A percentile compares a stretch with the other conserved stretches of the same genome.
phyloP scores from a whole-genome alignment of 2,888 invertebrate genomes.

The Gerris lacustris region DNA sequence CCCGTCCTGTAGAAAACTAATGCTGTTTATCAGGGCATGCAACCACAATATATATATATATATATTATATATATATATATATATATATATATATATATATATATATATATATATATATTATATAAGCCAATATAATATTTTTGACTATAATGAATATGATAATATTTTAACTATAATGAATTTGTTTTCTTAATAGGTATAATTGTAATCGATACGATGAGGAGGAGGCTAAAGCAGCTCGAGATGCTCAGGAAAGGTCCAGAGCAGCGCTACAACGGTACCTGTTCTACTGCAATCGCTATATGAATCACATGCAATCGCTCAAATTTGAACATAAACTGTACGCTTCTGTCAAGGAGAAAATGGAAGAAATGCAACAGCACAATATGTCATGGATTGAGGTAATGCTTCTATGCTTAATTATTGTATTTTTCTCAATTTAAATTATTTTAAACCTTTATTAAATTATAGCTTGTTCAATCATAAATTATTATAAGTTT shows the following conservation, averaged over 20 bases:
- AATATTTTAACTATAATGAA: too few species aligned
- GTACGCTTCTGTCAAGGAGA: conserved; percentile 87
- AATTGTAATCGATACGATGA: conserved; percentile 97
- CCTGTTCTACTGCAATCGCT: conserved; percentile 95
- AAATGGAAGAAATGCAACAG: conserved; percentile 99
- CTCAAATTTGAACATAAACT: conserved; percentile 94
- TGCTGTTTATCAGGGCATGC: too few species aligned
- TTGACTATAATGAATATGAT: too few species aligned
- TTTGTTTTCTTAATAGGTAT: conserved; percentile 45
- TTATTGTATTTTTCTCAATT: neutral
- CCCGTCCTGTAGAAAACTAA: too few species aligned
- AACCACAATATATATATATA: too few species aligned
- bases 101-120: too few species aligned
- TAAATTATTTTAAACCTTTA: neutral
- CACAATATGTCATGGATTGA: conserved; percentile 99
- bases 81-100: too few species aligned
- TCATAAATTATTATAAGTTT: too few species aligned
- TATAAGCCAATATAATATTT: too few species aligned
- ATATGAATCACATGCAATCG: conserved; percentile 99
- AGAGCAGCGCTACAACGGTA: conserved; percentile 91
- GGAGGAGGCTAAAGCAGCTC: conserved; percentile 87
- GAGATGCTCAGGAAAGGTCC: conserved; percentile 90
- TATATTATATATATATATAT: too few species aligned
- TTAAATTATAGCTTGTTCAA: too few species aligned
- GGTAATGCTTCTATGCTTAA: conserved; percentile 38